These are phyloP conservation scores for Euspilapteryx auroguttella DNA, from an alignment of 2,888 invertebrate species.

Conservation along the genomic window DNA sequence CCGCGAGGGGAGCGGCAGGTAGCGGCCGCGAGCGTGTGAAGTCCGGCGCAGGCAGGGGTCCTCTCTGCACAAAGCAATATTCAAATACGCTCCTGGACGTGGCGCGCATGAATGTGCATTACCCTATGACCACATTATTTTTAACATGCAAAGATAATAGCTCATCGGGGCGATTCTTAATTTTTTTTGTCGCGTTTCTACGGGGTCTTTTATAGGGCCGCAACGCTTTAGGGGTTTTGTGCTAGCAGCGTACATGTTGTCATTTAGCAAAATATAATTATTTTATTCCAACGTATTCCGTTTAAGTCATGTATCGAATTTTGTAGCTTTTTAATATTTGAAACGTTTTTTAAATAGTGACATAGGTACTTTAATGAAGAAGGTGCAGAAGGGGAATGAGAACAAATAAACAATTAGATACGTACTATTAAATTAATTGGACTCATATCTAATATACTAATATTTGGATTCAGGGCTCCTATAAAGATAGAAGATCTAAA, in stretches of 20 bases:
- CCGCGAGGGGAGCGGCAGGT: conserved; percentile 13
- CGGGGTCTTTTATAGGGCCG: conserved; percentile 44
- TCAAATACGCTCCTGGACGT: conserved; percentile 58
- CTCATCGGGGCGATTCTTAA: conserved; percentile 59
- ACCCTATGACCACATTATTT: conserved; percentile 61
- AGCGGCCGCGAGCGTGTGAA: conserved; percentile 49
- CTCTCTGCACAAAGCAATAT: conserved; percentile 33
- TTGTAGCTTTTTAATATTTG: too few species aligned
- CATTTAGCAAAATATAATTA: conserved; percentile 33
- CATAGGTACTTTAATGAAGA: too few species aligned
- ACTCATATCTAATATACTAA: too few species aligned
- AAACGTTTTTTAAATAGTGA: too few species aligned
- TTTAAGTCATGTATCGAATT: too few species aligned
- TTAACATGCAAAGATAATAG: conserved; percentile 57
- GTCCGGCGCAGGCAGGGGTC: conserved; percentile 48
- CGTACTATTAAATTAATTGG: too few species aligned
- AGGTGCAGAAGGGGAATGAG: too few species aligned
- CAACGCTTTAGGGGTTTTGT: conserved; percentile 54
- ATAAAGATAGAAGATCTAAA: too few species aligned
- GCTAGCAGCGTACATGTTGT: conserved; percentile 33
- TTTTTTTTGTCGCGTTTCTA: conserved; percentile 27
- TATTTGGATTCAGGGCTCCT: too few species aligned
- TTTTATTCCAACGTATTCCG: conserved; percentile 12
- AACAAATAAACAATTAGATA: too few species aligned
- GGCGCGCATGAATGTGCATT: conserved; percentile 52